phyloP scores from a whole-genome alignment of 1,140 invertebrate genomes.

The Zelostemma sp. region DNA sequence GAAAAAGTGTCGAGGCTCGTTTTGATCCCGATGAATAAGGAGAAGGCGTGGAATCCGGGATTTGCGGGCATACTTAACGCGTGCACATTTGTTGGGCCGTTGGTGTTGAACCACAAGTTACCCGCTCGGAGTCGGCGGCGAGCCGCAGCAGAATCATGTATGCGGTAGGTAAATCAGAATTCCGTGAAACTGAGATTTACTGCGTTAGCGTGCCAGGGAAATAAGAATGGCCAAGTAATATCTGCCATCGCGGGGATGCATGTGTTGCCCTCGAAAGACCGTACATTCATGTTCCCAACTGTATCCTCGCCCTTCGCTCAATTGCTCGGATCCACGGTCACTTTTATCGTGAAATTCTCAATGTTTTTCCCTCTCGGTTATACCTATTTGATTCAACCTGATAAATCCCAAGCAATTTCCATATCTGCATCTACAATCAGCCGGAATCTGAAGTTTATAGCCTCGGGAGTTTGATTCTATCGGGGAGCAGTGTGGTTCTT shows the following conservation, averaged over 20 bases:
- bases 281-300: conserved; percentile 6
- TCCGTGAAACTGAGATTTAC: conserved; percentile 26
- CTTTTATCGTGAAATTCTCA: background rate
- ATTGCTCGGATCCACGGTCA: background rate
- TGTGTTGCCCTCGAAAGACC: background rate
- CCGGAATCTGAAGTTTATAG: conserved; percentile 2
- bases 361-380: background rate
- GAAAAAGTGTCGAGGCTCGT: no score
- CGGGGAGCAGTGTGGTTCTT: background rate
- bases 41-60: conserved; percentile 15
- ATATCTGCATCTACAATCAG: conserved; percentile 3
- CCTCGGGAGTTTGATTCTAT: conserved; percentile 3
- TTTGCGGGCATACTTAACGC: conserved; percentile 15
- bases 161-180: conserved; percentile 33
- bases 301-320: background rate
- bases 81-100: conserved; percentile 14
- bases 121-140: conserved; percentile 19
- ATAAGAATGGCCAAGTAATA: conserved; percentile 18
- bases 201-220: conserved; percentile 15
- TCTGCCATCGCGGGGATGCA: conserved; percentile 8
- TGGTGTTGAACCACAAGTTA: conserved; percentile 33
- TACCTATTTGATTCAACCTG: background rate
- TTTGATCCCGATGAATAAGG: no score
- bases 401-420: conserved; percentile 5
- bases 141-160: conserved; percentile 23